Evolutionary conservation across 2,888 invertebrate genomes (phyloP), one percentile per base, ranked within the genome.

Genomic region (Aphodius granarius): DNA sequence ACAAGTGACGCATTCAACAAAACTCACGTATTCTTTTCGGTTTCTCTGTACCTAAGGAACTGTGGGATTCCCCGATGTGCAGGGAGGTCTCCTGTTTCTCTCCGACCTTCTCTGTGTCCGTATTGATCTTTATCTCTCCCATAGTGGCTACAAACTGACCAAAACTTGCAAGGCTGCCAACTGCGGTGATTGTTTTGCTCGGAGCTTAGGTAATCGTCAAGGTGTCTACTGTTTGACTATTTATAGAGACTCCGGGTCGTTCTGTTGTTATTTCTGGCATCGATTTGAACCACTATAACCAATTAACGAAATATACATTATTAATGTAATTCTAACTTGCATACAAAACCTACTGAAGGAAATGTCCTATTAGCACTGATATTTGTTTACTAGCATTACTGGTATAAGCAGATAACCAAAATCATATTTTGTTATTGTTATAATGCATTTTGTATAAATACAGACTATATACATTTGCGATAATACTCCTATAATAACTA

Each of bases 11-110:
- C 13, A 43, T 3, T 9, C 18, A 17, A n/a, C 17, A 73, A 20
- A 43, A 72, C 78, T 78, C 77, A 79, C 79, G 79, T 76, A 78
- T 73, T 17, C 75, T 76, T 23, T 64, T 77, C 73, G 70, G 75
- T 71, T 78, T 78, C 17, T 76, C 77, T 68, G 75, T 77, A 63
- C 64, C 76, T 66, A 77, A 74, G 13, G 74, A 68, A 20, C n/a
- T 20, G 16, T 68, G 68, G n/a, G 73, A 72, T 43, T 72, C 63
- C 19, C 72, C 65, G 71, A 73, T 65, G 19, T 18, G 19, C 20
- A 74, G 75, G 66, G 75, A 64, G 15, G 63, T 23, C 20, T 72
- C 72, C 18, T 63, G 72, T 63, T 76, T 74, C 68, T 71, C 74
- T 16, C 43, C 70, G 22, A 21, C 74, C 19, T 63, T 74, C 20